Evolutionary conservation across 2,113 vertebrate species (phyloP).

Genomic region (Tragulus kanchil): DNA sequence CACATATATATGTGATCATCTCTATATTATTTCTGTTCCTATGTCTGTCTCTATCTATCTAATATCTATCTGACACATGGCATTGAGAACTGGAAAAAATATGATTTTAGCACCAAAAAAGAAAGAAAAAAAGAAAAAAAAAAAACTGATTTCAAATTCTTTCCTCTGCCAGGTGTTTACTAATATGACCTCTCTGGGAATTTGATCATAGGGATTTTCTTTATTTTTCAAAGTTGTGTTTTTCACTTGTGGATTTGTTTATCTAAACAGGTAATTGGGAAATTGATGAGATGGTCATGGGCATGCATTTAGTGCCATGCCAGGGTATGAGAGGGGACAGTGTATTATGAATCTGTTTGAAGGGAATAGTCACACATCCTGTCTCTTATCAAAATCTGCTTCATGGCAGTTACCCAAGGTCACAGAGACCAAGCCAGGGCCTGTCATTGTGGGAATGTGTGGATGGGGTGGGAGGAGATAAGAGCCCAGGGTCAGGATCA

Average conservation of each 20-base stretch:
- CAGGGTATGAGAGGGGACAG: neutral
- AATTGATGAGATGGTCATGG: neutral
- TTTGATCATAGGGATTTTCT: neutral
- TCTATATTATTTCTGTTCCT: neutral
- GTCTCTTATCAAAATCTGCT: constrained; percentile 75
- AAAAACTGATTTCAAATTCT: neutral
- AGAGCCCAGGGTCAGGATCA: constrained; percentile 56
- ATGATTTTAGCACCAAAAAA: neutral
- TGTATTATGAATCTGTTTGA: constrained; percentile 13
- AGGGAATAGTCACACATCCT: constrained; percentile 62
- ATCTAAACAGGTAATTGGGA: neutral
- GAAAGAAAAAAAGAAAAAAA: neutral
- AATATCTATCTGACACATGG: neutral
- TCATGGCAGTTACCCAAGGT: constrained; percentile 20
- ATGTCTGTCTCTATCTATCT: neutral
- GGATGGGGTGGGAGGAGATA: constrained; percentile 57
- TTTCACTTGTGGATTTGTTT: neutral
- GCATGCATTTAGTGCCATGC: neutral
- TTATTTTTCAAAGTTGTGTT: neutral
- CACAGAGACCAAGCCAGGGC: constrained; percentile 47
- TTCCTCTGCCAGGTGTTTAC: neutral
- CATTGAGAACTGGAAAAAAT: neutral
- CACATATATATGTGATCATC: neutral
- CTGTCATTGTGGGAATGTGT: constrained; percentile 46
- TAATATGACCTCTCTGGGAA: neutral